Evolutionary conservation across 2,797 vertebrate species (phyloP).

Genomic region (Manis crassicaudata): DNA sequence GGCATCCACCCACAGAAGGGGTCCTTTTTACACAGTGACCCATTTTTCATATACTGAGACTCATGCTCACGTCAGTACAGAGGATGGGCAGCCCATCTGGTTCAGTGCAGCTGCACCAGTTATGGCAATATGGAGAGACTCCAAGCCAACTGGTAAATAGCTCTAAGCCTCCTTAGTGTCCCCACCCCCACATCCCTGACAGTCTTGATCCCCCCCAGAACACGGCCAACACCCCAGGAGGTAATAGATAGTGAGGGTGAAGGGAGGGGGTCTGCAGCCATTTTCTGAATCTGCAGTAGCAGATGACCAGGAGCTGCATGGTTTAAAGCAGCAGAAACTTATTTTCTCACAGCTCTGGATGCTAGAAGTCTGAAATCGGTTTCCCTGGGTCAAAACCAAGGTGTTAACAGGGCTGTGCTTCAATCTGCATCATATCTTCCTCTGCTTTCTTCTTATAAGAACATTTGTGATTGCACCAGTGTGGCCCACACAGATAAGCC

Average conservation of each 20-base stretch:
- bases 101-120: not conserved
- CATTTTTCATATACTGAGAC: not conserved
- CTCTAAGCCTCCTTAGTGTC: not conserved
- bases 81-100: not conserved
- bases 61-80: not conserved
- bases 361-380: not conserved
- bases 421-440: not conserved
- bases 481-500: not conserved
- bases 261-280: rapidly evolving
- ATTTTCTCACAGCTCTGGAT: not conserved
- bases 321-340: constrained; percentile 5
- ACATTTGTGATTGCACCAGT: not conserved
- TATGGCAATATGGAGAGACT: not conserved
- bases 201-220: not conserved
- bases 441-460: not conserved
- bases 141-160: not conserved
- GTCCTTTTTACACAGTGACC: not conserved
- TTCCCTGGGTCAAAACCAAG: not conserved
- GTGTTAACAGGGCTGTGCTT: not conserved
- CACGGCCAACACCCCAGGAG: not conserved
- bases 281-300: not conserved
- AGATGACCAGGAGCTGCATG: not conserved
- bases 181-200: not conserved
- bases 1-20: not conserved
- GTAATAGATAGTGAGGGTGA: not conserved